Base-by-base conservation (phyloP, 2,113 vertebrate species). In the Coptodon rendalli region DNA sequence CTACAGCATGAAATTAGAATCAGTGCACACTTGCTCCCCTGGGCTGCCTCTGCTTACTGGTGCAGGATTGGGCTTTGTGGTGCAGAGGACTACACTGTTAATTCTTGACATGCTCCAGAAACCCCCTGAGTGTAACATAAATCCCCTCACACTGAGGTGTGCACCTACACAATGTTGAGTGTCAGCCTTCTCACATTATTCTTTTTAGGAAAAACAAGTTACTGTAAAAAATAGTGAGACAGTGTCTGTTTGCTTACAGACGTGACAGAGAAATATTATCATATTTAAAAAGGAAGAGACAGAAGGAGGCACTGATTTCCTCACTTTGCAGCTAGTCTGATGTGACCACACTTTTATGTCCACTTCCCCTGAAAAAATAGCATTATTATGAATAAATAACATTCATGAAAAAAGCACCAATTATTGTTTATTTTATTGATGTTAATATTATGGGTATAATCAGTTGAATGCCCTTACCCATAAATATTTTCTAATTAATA, bases 1-100 rank as follows among this genome's bases (percentile, higher is more conserved):
- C 81, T 34, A 81, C 82, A 91, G 92, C 94, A 87, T 96, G 93
- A 96, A 95, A 95, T 95, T 95, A 87, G 89, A 91, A 88, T 90
- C 87, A 73, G 89, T 19, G 85, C 84, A 85, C 66, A 10, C 81
- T 50, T 56, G 16, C 56, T 81, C 81, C 89, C 93, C 87, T 56
- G 81, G 89, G 92, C 87, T 56, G 40, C 17, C 40, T 54, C 86
- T 82, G 90, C 87, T 92, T 80, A 83, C 80, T 84, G 86, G 89
- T 86, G 92, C 90, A 89, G 86, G 61, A 78, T 80, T 14, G 81
- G 34, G 61, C 82, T 89, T 73, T 53, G 52, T 63, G 57, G 79
- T 85, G 56, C 52, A 52, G 71, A 89, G 86, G 52, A 31, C 29
- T 53, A 45, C 4, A 52, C 86, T 80, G 86, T 52, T 79, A 66